Evolutionary conservation across 2,113 vertebrate species (phyloP).

Genomic region (Xiphophorus couchianus): DNA sequence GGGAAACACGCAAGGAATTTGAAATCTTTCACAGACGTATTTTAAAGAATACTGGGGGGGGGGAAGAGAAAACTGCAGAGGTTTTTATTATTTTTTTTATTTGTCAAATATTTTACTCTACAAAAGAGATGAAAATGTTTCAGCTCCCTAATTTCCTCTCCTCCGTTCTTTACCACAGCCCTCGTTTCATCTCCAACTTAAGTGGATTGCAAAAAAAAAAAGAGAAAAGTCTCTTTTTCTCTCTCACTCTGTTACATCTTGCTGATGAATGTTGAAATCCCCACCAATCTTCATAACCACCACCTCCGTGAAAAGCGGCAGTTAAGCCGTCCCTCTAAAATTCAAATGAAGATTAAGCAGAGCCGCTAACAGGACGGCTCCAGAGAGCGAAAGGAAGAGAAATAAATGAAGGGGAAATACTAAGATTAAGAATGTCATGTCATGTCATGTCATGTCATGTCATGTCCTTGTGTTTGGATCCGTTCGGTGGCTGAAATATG

Average conservation of each 20-base stretch:
- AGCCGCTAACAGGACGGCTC: too few species aligned
- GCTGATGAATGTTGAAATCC: not conserved
- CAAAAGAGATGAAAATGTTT: not conserved
- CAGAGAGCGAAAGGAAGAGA: not conserved
- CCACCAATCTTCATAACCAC: conserved; percentile 1
- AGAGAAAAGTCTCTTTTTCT: not conserved
- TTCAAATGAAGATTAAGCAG: not conserved
- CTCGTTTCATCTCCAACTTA: not conserved
- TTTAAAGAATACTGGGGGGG: too few species aligned
- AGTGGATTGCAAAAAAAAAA: not conserved
- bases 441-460: not conserved
- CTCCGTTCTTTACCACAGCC: not conserved
- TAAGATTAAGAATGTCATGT: not conserved
- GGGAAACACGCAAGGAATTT: not conserved
- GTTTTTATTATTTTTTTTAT: not conserved
- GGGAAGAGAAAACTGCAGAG: too few species aligned
- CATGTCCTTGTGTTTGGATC: not conserved
- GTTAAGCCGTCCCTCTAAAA: not conserved
- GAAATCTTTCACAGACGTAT: too few species aligned
- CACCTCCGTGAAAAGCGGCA: not conserved
- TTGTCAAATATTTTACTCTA: not conserved
- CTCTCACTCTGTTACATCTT: not conserved
- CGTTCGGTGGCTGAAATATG: not conserved
- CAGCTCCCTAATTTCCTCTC: not conserved
- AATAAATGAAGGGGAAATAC: not conserved